Base-by-base conservation (phyloP, 2,888 invertebrate species). In the Helobdella robusta region DNA sequence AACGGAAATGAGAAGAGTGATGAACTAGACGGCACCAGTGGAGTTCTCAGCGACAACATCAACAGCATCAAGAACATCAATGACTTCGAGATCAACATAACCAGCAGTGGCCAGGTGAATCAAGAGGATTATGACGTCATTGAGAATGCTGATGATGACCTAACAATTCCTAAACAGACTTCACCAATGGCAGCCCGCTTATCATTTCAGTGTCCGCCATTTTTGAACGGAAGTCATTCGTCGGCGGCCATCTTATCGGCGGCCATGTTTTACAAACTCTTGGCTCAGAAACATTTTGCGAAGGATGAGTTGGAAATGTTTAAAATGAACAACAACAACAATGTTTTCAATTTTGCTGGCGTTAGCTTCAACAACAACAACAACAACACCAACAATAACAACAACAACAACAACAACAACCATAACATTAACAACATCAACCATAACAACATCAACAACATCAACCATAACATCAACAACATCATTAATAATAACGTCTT, bases 261-360 rank as follows among this genome's bases (percentile, higher is more conserved):
- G 18, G 62, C 62, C 62, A 62, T 62, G 62, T 62, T 62, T 48
- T 62, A 62, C 35, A 28, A 50, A 23, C 50, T 46, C 50, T 18
- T 62, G 30, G 28, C 62, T n/a, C 28, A 56, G 32, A 25, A n/a
- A n/a, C 28, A 56, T 20, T 40, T 40, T 32, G 32, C 28, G 32
- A 56, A 8, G 28, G 56, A 8, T 32, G 32, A 28, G 56, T 30
- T 56, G n/a, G n/a, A n/a, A 32, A 32, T 20, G n/a, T 30, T 32
- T 56, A 30, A 28, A n/a, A 56, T n/a, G 32, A 56, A 28, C 3
- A n/a, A n/a, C 32, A 30, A 8, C 56, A 25, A 30, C 32, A 28
- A 1, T 30, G 28, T 28, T 28, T 32, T 25, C 32, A 62, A 23
- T 35, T 46, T 30, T 30, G 34, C 35, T n/a, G 28, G 1, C 30